Conservation (phyloP, 2,113 vertebrate genomes). For the Neofelis nebulosa region DNA sequence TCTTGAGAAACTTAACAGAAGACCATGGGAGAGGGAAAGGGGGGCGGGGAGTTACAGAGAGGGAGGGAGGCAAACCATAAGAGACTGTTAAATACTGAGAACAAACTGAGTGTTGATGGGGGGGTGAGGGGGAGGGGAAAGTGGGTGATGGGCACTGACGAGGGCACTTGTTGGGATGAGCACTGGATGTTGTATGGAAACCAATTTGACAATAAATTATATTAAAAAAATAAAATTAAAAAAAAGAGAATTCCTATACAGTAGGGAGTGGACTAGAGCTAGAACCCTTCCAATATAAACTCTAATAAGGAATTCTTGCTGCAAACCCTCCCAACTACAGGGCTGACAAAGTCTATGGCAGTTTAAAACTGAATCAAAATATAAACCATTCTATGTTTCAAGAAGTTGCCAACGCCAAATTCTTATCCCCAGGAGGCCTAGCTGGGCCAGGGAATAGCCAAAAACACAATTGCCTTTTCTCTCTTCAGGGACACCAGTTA, state of each 20-base stretch:
- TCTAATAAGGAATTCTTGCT: slow-evolving; percentile 43
- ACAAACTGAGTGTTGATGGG: no score
- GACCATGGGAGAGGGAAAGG: no score
- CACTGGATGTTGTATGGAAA: no score
- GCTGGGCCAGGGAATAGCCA: background rate
- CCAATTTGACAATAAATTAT: no score
- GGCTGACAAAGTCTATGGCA: background rate
- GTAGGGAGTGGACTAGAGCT: background rate
- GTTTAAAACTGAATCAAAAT: slow-evolving; percentile 39
- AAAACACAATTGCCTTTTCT: background rate
- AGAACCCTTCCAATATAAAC: background rate
- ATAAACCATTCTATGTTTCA: background rate
- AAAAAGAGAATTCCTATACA: background rate
- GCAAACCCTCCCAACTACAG: background rate
- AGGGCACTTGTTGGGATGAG: no score
- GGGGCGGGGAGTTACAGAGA: no score
- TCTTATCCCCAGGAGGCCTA: background rate
- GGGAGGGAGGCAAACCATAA: no score
- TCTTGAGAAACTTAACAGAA: no score
- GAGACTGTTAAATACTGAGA: no score
- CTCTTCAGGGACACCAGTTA: background rate
- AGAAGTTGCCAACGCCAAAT: slow-evolving; percentile 9
- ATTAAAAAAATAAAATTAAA: no score
- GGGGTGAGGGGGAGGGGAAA: no score
- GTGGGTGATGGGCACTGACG: no score